Conservation (phyloP, 2,888 invertebrate species). For the Hyposoter didymator region DNA sequence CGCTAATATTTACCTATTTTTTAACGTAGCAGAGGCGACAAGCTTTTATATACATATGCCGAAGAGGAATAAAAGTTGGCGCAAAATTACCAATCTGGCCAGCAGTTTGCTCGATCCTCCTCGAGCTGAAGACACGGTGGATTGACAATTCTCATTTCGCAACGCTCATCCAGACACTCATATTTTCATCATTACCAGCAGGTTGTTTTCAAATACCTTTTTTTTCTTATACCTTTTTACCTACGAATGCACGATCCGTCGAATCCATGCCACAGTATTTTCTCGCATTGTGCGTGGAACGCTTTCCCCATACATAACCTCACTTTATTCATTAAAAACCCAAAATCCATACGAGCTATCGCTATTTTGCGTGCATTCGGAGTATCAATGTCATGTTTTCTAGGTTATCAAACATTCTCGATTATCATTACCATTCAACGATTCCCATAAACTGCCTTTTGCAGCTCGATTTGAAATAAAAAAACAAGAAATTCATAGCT, state of each 20-base stretch:
- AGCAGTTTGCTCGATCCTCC: not conserved
- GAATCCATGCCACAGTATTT: not conserved
- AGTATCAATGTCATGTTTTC: not conserved
- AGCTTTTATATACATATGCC: conserved; percentile 21
- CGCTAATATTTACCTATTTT: conserved; percentile 53
- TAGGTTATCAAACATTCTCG: not conserved
- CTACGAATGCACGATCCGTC: not conserved
- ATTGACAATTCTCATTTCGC: conserved; percentile 36
- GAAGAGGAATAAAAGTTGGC: conserved; percentile 13
- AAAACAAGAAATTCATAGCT: not conserved
- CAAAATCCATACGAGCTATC: not conserved
- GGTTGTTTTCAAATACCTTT: conserved; percentile 24
- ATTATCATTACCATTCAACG: not conserved
- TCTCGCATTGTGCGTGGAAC: conserved; percentile 15
- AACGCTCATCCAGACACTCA: not conserved
- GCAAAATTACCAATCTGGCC: conserved; percentile 38
- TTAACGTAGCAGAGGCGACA: conserved; percentile 5
- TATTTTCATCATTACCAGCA: conserved; percentile 37
- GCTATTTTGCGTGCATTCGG: not conserved
- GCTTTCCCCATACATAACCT: conserved; percentile 50
- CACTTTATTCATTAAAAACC: conserved; percentile 35
- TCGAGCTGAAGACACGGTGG: conserved; percentile 30
- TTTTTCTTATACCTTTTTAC: not conserved
- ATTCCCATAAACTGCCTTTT: not conserved
- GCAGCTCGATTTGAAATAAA: not conserved